These are phyloP conservation scores for Aeoliscus strigatus DNA, from an alignment of 2,797 vertebrate genomes.

Conservation along the genomic window DNA sequence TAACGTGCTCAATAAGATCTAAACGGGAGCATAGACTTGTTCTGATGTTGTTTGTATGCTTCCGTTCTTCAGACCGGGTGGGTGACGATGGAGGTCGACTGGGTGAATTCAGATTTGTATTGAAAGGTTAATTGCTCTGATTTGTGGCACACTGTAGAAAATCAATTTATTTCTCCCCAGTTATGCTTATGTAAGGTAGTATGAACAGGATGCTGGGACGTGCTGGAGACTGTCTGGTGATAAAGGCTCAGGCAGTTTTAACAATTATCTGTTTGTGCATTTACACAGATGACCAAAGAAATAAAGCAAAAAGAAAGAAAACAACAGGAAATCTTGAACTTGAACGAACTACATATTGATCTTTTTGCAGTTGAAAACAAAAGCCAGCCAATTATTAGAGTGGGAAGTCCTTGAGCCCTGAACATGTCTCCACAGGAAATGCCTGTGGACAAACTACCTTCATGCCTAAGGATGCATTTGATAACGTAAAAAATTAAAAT, in stretches of 20 bases:
- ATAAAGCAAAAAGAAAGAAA: too few species aligned
- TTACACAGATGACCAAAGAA: too few species aligned
- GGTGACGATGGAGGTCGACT: not conserved
- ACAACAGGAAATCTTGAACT: too few species aligned
- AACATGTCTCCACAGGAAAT: constrained; percentile 7
- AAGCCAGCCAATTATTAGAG: too few species aligned
- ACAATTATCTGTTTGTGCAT: not conserved
- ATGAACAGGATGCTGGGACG: constrained; percentile 5
- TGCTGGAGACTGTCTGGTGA: constrained; percentile 4
- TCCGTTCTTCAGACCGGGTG: constrained; percentile 10
- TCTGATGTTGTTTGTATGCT: not conserved
- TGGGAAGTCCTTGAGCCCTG: too few species aligned
- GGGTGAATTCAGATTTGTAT: not conserved
- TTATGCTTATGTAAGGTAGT: not conserved
- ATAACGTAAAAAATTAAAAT: not conserved
- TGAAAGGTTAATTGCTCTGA: constrained; percentile 5
- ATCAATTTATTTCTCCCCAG: not conserved
- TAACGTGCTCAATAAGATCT: constrained; percentile 56
- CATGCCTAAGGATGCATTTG: constrained; percentile 5
- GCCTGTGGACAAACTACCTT: constrained; percentile 3
- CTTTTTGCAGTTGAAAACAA: too few species aligned
- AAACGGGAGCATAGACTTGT: constrained; percentile 23
- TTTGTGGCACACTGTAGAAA: constrained; percentile 7
- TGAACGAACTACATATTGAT: too few species aligned
- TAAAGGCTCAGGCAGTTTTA: constrained; percentile 3